Conservation (phyloP, 2,888 invertebrate species). For the Netelia inedita region DNA sequence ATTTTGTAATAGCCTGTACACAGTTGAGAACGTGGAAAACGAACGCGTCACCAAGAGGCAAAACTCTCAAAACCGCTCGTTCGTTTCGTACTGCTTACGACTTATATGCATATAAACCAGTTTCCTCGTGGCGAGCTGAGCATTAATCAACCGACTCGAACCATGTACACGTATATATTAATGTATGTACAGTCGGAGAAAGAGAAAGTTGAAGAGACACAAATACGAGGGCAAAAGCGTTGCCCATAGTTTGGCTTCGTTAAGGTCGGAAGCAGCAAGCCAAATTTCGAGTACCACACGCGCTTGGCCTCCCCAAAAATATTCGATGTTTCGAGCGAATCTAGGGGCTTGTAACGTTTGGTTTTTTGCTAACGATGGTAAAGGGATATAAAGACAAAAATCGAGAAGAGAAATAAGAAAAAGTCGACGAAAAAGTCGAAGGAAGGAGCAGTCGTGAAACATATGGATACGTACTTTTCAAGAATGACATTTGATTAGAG, state of each 20-base stretch:
- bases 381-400: neutral
- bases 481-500: too few species aligned
- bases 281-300: constrained; percentile 47
- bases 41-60: neutral
- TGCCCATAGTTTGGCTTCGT: constrained; percentile 64
- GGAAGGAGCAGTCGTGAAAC: neutral
- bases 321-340: constrained; percentile 31
- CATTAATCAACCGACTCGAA: constrained; percentile 48
- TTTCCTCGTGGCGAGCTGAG: neutral
- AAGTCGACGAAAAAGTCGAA: neutral
- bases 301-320: constrained; percentile 52
- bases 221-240: constrained; percentile 31
- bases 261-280: constrained; percentile 58
- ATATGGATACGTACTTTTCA: too few species aligned
- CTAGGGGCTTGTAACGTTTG: neutral
- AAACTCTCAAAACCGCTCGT: neutral
- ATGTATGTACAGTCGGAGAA: constrained; percentile 7
- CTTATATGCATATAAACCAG: neutral
- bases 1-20: constrained; percentile 21
- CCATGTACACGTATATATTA: constrained; percentile 6
- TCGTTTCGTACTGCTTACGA: neutral
- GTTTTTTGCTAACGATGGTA: neutral
- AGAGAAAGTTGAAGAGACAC: constrained; percentile 47
- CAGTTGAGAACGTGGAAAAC: neutral
- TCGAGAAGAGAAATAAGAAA: too few species aligned